Evolutionary conservation across 2,888 invertebrate genomes (phyloP).

Genomic region (Lycia hirtaria): DNA sequence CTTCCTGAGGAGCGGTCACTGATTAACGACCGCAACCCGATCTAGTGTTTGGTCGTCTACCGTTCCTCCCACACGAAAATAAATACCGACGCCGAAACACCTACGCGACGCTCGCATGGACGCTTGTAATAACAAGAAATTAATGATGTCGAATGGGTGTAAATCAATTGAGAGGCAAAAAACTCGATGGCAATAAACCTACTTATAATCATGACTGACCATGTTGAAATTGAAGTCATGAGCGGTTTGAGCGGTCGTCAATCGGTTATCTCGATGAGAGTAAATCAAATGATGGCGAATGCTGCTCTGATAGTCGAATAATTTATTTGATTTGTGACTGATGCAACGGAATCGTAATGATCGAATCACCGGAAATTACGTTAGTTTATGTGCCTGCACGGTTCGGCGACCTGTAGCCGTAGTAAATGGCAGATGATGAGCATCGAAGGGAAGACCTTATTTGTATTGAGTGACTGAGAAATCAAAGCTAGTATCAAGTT

Average conservation of each 20-base stretch:
- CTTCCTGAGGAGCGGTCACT: slow-evolving; percentile 56
- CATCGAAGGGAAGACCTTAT: slow-evolving; percentile 42
- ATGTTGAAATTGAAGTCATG: slow-evolving; percentile 22
- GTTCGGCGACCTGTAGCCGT: slow-evolving; percentile 55
- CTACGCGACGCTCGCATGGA: slow-evolving; percentile 53
- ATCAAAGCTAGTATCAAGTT: slow-evolving; percentile 23
- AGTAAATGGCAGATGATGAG: slow-evolving; percentile 51
- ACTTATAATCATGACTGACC: slow-evolving; percentile 25
- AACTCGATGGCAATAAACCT: slow-evolving; percentile 35
- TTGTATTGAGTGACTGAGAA: slow-evolving; percentile 42
- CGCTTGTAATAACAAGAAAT: slow-evolving; percentile 59
- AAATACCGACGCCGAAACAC: slow-evolving; percentile 58
- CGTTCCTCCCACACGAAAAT: slow-evolving; percentile 62
- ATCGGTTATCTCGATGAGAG: slow-evolving; percentile 21
- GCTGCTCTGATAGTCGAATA: slow-evolving; percentile 25
- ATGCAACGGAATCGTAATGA: slow-evolving; percentile 60
- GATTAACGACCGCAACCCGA: slow-evolving; percentile 76
- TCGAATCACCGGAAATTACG: slow-evolving; percentile 71
- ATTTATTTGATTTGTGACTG: slow-evolving; percentile 46
- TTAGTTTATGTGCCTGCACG: slow-evolving; percentile 55
- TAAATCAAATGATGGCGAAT: slow-evolving; percentile 33
- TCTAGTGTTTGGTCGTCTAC: slow-evolving; percentile 56
- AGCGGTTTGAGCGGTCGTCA: slow-evolving; percentile 6
- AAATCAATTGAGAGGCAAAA: slow-evolving; percentile 54
- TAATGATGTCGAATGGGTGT: slow-evolving; percentile 61